A percentile compares a stretch with the other conserved stretches of the same genome.
Evolutionary conservation across 2,888 invertebrate genomes (phyloP).

Genomic region (Catocala nupta): DNA sequence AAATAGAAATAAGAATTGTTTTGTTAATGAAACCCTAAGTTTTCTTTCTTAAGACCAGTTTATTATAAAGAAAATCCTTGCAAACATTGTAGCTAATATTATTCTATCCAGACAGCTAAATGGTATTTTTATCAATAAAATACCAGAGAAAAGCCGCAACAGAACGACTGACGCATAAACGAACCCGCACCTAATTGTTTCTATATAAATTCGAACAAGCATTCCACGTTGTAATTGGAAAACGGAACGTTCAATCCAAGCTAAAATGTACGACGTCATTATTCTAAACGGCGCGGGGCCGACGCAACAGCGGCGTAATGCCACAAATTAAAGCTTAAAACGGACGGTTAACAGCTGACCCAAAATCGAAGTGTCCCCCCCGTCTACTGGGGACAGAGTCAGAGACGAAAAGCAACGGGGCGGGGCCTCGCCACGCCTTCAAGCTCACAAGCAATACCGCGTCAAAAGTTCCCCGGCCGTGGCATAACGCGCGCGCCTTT

Average conservation of each 20-base stretch:
- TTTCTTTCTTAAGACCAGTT: background rate
- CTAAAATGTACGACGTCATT: slow-evolving; percentile 78
- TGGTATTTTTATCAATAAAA: slow-evolving; percentile 19
- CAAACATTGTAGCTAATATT: background rate
- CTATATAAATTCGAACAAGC: slow-evolving; percentile 49
- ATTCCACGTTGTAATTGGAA: slow-evolving; percentile 68
- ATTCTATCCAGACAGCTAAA: background rate
- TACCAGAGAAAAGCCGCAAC: slow-evolving; percentile 26
- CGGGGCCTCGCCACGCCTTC: slow-evolving; percentile 81
- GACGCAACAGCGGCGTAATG: slow-evolving; percentile 77
- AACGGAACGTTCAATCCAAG: slow-evolving; percentile 69
- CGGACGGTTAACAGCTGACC: slow-evolving; percentile 87
- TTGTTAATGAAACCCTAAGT: too few species aligned
- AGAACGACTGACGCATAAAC: slow-evolving; percentile 30
- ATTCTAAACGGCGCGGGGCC: slow-evolving; percentile 81
- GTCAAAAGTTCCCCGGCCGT: slow-evolving; percentile 82
- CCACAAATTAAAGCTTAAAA: slow-evolving; percentile 88
- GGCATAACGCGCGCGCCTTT: slow-evolving; percentile 72
- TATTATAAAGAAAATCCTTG: background rate
- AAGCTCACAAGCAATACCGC: slow-evolving; percentile 69
- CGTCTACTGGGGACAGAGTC: slow-evolving; percentile 64
- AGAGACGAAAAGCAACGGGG: slow-evolving; percentile 84
- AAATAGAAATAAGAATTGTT: too few species aligned
- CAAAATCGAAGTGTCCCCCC: slow-evolving; percentile 82
- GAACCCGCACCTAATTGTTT: slow-evolving; percentile 40